phyloP scores from a whole-genome alignment of 2,888 invertebrate species.

The Papilio gigon region DNA sequence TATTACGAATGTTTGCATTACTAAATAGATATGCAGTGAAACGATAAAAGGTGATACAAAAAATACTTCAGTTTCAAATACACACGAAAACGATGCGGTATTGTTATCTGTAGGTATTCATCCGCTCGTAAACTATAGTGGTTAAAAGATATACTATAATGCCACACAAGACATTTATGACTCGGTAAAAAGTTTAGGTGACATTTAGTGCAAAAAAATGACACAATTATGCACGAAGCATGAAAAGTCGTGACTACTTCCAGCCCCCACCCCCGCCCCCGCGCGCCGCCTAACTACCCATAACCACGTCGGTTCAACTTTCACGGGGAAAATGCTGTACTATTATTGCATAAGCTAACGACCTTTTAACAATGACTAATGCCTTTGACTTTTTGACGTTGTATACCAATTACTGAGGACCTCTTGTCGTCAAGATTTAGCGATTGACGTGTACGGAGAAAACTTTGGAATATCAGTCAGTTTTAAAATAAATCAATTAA shows the following conservation, averaged over 20 bases:
- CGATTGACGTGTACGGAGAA: neutral
- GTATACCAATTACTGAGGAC: conserved; percentile 1
- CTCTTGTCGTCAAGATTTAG: neutral
- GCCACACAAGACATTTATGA: conserved; percentile 40
- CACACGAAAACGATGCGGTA: too few species aligned
- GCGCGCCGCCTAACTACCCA: conserved; percentile 36
- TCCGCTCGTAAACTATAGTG: neutral
- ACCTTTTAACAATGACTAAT: conserved; percentile 21
- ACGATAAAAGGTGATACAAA: too few species aligned
- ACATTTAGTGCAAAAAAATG: conserved; percentile 55
- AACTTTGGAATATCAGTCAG: neutral
- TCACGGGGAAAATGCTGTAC: conserved; percentile 24
- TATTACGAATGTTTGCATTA: too few species aligned
- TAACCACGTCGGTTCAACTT: conserved; percentile 28
- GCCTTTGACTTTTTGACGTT: conserved; percentile 22
- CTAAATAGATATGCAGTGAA: too few species aligned
- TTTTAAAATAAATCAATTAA: neutral
- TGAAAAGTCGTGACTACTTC: conserved; percentile 52
- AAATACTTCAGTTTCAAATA: too few species aligned
- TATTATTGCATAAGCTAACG: conserved; percentile 28
- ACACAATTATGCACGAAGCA: conserved; percentile 58
- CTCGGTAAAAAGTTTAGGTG: conserved; percentile 48
- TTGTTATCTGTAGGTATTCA: too few species aligned
- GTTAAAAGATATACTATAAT: neutral
- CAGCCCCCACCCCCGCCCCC: conserved; percentile 8